phyloP scores from a whole-genome alignment of 2,888 invertebrate genomes.

The Rosalia funebris region DNA sequence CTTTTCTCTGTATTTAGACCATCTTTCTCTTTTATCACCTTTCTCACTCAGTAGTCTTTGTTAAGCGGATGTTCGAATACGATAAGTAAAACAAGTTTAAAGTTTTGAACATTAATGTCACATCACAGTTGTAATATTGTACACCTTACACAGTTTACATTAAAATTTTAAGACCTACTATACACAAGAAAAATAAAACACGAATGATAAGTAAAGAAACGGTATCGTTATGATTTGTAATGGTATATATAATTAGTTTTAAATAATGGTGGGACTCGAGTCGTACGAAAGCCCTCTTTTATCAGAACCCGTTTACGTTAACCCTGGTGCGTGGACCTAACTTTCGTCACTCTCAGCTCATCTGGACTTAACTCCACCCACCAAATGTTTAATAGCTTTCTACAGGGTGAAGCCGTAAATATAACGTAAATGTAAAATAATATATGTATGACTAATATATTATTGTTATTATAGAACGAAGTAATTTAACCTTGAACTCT shows the following conservation, averaged over 20 bases:
- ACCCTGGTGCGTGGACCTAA: too few species aligned
- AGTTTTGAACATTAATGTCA: neutral
- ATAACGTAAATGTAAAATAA: too few species aligned
- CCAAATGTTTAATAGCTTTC: neutral
- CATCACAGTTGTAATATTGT: neutral
- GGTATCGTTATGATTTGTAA: neutral
- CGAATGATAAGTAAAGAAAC: neutral
- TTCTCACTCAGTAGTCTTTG: conserved; percentile 33
- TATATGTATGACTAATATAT: too few species aligned
- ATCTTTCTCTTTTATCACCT: conserved; percentile 12
- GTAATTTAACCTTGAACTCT: too few species aligned
- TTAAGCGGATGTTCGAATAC: conserved; percentile 32
- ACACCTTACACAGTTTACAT: neutral
- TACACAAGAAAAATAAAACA: neutral
- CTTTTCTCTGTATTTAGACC: conserved; percentile 3
- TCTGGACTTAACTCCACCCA: neutral
- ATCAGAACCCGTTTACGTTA: too few species aligned
- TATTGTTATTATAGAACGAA: too few species aligned
- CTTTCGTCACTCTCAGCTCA: neutral
- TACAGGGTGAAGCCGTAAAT: neutral
- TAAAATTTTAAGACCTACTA: neutral
- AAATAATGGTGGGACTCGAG: too few species aligned
- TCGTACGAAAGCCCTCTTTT: too few species aligned
- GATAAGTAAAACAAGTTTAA: conserved; percentile 13
- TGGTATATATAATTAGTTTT: too few species aligned